Evolutionary conservation across 2,888 invertebrate species (phyloP).

Genomic region (Pseudoips prasinana): DNA sequence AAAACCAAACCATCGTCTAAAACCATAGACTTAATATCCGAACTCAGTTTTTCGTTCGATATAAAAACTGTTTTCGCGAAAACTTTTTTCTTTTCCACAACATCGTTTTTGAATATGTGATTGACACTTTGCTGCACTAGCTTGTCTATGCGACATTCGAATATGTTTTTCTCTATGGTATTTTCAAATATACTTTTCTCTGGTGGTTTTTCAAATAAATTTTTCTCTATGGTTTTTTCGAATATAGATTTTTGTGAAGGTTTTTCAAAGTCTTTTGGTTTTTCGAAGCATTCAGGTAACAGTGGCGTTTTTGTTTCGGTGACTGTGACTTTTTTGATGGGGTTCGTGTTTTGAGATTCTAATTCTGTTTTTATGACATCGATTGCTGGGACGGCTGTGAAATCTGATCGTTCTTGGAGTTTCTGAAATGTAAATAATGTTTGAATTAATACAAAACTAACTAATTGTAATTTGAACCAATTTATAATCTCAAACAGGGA

Average conservation of each 20-base stretch:
- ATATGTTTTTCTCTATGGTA: conserved; percentile 39
- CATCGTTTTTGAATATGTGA: conserved; percentile 58
- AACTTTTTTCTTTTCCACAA: conserved; percentile 52
- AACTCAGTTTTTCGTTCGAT: conserved; percentile 42
- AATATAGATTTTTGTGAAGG: conserved; percentile 2
- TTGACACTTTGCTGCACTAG: conserved; percentile 70
- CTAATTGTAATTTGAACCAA: too few relatives aligned
- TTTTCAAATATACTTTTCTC: background rate
- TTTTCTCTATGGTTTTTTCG: background rate
- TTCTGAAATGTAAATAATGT: conserved; percentile 40
- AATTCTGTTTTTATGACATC: conserved; percentile 26
- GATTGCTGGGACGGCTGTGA: conserved; percentile 50
- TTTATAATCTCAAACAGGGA: too few relatives aligned
- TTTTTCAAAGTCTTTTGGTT: conserved; percentile 8
- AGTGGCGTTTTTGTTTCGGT: conserved; percentile 38
- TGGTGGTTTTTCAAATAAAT: conserved; percentile 1
- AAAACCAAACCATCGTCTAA: conserved; percentile 33
- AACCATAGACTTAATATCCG: conserved; percentile 42
- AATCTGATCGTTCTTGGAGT: conserved; percentile 51
- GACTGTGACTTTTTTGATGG: conserved; percentile 30
- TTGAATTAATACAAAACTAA: too few relatives aligned
- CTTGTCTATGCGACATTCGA: conserved; percentile 69
- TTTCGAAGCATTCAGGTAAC: conserved; percentile 39
- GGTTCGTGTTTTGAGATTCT: conserved; percentile 40
- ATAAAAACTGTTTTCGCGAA: conserved; percentile 71